phyloP scores from a whole-genome alignment of 2,888 invertebrate species.

The Hydriomena furcata region DNA sequence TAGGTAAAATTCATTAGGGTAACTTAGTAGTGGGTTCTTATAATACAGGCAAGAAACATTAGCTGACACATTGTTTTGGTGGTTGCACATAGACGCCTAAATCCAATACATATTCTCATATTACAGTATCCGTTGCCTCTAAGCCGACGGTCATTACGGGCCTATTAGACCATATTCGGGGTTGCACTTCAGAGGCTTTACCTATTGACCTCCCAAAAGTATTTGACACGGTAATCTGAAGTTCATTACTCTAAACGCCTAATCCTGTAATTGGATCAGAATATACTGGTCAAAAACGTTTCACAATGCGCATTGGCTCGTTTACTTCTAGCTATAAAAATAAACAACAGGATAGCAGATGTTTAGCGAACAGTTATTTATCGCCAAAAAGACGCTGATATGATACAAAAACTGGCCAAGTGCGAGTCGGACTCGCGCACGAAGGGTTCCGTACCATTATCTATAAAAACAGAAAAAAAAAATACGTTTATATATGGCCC shows the following conservation, averaged over 20 bases:
- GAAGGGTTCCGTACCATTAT: no score
- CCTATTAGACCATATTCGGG: constrained; percentile 76
- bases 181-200: constrained; percentile 78
- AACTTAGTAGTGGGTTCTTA: neutral
- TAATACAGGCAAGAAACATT: constrained; percentile 26
- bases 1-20: neutral
- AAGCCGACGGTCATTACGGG: constrained; percentile 67
- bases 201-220: constrained; percentile 71
- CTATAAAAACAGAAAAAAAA: no score
- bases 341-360: no score
- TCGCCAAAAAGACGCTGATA: no score
- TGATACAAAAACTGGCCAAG: no score
- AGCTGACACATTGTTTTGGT: constrained; percentile 47
- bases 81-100: constrained; percentile 58
- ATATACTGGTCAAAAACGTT: neutral
- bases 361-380: no score
- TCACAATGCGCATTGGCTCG: no score
- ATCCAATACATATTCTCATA: constrained; percentile 65
- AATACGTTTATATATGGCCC: no score
- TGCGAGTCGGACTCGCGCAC: no score
- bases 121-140: constrained; percentile 73
- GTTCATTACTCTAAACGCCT: constrained; percentile 74
- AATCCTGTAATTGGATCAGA: constrained; percentile 65
- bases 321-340: no score
- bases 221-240: constrained; percentile 70